Conservation (phyloP, 2,888 invertebrate species). For the Thyatira batis region DNA sequence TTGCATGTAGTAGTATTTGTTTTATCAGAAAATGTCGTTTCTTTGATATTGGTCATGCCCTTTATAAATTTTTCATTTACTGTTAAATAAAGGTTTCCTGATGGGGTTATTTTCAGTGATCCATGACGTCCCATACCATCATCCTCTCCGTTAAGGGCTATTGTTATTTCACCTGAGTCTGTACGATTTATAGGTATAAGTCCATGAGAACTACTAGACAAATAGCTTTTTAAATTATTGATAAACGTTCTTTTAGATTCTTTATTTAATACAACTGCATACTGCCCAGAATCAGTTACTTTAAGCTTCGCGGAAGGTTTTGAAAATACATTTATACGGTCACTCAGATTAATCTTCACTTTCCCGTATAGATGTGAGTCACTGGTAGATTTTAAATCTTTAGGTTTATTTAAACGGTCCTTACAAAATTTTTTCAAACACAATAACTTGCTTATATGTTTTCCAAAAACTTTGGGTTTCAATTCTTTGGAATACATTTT, state of each 20-base stretch:
- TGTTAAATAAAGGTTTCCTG: slow-evolving; percentile 53
- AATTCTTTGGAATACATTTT: slow-evolving; percentile 7
- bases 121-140: slow-evolving; percentile 32
- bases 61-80: slow-evolving; percentile 39
- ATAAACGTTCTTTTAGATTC: slow-evolving; percentile 49
- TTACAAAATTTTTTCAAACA: slow-evolving; percentile 15
- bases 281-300: slow-evolving; percentile 48
- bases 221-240: slow-evolving; percentile 45
- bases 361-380: slow-evolving; percentile 44
- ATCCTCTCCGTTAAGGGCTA: slow-evolving; percentile 35
- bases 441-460: slow-evolving; percentile 32
- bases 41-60: slow-evolving; percentile 20
- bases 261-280: slow-evolving; percentile 48
- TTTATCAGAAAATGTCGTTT: slow-evolving; percentile 34
- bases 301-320: slow-evolving; percentile 35
- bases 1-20: slow-evolving; percentile 44
- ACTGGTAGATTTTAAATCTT: slow-evolving; percentile 37
- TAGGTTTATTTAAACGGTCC: slow-evolving; percentile 15
- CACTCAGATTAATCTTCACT: slow-evolving; percentile 28
- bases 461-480: slow-evolving; percentile 25
- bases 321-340: slow-evolving; percentile 23
- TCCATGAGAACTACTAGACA: slow-evolving; percentile 34
- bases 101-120: slow-evolving; percentile 52
- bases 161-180: slow-evolving; percentile 46
- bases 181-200: slow-evolving; percentile 43